Evolutionary conservation across 2,113 vertebrate genomes (phyloP).

Genomic region (Scalopus aquaticus): DNA sequence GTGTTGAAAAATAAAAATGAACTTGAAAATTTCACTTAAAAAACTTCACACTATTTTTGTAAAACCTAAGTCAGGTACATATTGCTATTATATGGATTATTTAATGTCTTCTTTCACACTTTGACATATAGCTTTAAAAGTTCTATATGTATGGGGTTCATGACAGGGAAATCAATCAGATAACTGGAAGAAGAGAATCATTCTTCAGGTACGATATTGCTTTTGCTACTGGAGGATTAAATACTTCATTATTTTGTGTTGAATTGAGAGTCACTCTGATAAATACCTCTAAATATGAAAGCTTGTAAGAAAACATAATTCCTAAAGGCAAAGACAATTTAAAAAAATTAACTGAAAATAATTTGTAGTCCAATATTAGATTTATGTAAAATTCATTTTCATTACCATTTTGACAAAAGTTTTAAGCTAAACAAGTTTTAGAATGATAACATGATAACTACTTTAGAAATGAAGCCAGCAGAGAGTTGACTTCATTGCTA

Average conservation of each 20-base stretch:
- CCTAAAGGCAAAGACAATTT: constrained; percentile 35
- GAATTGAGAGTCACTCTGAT: constrained; percentile 8
- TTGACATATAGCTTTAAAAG: constrained; percentile 40
- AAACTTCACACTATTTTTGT: constrained; percentile 1
- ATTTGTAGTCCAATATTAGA: neutral
- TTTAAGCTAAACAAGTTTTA: constrained; percentile 17
- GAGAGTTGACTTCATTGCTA: neutral
- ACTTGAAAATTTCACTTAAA: neutral
- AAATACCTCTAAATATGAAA: constrained; percentile 45
- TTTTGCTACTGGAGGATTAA: constrained; percentile 20
- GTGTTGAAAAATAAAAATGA: constrained; percentile 41
- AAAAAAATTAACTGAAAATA: constrained; percentile 35
- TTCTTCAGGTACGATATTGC: constrained; percentile 13
- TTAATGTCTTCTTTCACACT: constrained; percentile 10
- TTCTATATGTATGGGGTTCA: neutral
- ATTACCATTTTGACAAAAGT: constrained; percentile 21
- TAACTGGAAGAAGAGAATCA: neutral
- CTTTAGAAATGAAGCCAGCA: constrained; percentile 27
- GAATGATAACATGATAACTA: neutral
- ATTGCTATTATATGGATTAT: constrained; percentile 8
- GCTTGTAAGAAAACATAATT: neutral
- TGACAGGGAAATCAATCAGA: constrained; percentile 45
- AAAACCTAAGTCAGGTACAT: neutral
- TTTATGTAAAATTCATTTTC: constrained; percentile 53
- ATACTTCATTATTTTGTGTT: constrained; percentile 52